A percentile compares a stretch with the other conserved stretches of the same genome.
phyloP scores from a whole-genome alignment of 2,888 invertebrate species.

The Phaonia tiefii region DNA sequence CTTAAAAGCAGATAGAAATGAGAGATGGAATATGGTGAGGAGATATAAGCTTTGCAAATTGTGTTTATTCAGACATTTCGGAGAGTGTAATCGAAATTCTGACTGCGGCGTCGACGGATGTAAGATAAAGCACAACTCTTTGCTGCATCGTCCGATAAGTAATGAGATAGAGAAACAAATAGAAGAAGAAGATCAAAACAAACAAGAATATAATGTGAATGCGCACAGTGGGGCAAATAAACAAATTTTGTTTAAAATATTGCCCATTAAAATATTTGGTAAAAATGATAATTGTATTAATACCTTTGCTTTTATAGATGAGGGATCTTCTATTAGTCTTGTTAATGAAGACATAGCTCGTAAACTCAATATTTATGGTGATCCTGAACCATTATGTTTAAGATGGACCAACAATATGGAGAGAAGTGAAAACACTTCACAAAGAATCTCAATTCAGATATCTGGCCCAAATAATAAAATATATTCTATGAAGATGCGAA shows the following conservation, averaged over 20 bases:
- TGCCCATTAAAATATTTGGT: constrained; percentile 34
- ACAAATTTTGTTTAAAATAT: constrained; percentile 51
- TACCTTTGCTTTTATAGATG: constrained; percentile 60
- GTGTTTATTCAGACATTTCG: too few relatives aligned
- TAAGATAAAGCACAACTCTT: constrained; percentile 28
- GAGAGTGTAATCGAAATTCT: constrained; percentile 46
- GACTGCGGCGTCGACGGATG: constrained; percentile 14
- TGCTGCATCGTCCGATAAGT: constrained; percentile 14
- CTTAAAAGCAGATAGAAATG: constrained; percentile 33
- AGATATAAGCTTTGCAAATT: too few relatives aligned
- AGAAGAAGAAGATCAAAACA: too few relatives aligned
- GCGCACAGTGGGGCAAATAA: constrained; percentile 28
- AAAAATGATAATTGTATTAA: constrained; percentile 46
- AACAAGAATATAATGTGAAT: neutral
- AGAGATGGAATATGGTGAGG: constrained; percentile 35
- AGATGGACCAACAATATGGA: constrained; percentile 59
- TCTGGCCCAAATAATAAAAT: constrained; percentile 35
- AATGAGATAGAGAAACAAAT: neutral
- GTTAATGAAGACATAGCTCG: constrained; percentile 53
- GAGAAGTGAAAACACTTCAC: constrained; percentile 48
- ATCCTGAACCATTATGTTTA: constrained; percentile 53
- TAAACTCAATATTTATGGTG: constrained; percentile 45
- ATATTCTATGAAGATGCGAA: constrained; percentile 6
- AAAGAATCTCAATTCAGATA: constrained; percentile 29
- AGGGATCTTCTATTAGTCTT: constrained; percentile 47